Percentiles rank a stretch among this genome's conserved stretches.
These are phyloP conservation scores for Acanthisitta chloris DNA, from an alignment of 2,113 vertebrate genomes.

Conservation along the genomic window DNA sequence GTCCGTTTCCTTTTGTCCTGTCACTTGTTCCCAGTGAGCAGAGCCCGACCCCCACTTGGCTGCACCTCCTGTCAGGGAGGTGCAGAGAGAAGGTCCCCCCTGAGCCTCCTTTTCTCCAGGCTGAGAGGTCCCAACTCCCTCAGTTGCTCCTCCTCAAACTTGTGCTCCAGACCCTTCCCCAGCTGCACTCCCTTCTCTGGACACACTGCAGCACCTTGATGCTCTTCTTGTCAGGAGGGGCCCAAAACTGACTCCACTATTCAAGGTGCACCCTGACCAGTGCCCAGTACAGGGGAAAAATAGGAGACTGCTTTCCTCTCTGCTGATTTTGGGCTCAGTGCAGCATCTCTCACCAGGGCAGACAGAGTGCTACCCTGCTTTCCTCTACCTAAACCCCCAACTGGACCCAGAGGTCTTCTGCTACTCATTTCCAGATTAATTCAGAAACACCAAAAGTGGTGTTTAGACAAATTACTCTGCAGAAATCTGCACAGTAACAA, in stretches of 20 bases:
- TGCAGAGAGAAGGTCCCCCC: background rate
- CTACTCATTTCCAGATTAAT: background rate
- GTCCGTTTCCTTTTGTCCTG: background rate
- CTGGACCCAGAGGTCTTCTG: background rate
- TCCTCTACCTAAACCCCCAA: background rate
- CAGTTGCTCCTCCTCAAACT: background rate
- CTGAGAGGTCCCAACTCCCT: background rate
- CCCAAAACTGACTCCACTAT: background rate
- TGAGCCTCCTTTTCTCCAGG: background rate
- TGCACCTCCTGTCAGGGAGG: background rate
- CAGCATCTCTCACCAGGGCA: background rate
- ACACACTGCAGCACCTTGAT: background rate
- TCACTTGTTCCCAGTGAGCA: background rate
- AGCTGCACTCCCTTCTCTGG: background rate
- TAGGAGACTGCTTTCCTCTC: background rate
- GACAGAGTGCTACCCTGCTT: background rate
- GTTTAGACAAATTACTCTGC: background rate
- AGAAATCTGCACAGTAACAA: background rate
- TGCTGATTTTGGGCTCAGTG: accelerated
- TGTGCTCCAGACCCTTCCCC: background rate
- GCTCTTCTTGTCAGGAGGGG: background rate
- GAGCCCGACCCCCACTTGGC: background rate
- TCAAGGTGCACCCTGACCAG: background rate
- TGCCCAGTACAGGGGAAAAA: background rate
- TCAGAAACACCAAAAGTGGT: background rate